phyloP scores from a whole-genome alignment of 2,888 invertebrate genomes.

The Scaptodrosophila latifasciaeformis region DNA sequence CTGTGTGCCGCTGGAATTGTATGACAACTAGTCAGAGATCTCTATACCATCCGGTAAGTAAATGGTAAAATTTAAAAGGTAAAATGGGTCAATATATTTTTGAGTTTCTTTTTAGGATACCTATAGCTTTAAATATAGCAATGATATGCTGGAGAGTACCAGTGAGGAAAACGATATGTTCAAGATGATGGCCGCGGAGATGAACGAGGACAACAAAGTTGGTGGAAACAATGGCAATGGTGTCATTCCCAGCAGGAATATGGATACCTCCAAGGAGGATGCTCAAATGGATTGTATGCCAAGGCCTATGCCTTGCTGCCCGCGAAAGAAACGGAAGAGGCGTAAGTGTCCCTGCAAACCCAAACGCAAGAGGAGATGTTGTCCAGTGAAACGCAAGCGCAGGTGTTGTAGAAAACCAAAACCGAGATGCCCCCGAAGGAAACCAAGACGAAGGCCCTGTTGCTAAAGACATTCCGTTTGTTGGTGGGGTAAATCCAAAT shows the following conservation, averaged over 20 bases:
- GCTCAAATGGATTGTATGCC: neutral
- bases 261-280: neutral
- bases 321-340: neutral
- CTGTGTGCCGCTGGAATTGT: too few species aligned
- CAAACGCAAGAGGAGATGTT: slow-evolving; percentile 1
- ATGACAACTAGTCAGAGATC: too few species aligned
- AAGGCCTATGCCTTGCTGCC: neutral
- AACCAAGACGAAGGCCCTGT: neutral
- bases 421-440: neutral
- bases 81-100: too few species aligned
- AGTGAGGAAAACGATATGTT: too few species aligned
- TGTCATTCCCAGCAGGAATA: neutral
- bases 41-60: too few species aligned
- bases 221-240: neutral
- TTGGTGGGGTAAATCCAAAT: too few species aligned
- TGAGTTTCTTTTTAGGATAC: too few species aligned
- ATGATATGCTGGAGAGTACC: too few species aligned
- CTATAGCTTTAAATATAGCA: too few species aligned
- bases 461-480: too few species aligned
- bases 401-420: neutral
- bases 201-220: neutral
- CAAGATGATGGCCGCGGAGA: too few species aligned
- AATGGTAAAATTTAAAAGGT: too few species aligned
- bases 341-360: neutral
- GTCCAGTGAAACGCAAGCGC: neutral